Evolutionary conservation across 2,888 invertebrate genomes (phyloP), one percentile per base, ranked within the genome.

Genomic region (Apamea anceps): DNA sequence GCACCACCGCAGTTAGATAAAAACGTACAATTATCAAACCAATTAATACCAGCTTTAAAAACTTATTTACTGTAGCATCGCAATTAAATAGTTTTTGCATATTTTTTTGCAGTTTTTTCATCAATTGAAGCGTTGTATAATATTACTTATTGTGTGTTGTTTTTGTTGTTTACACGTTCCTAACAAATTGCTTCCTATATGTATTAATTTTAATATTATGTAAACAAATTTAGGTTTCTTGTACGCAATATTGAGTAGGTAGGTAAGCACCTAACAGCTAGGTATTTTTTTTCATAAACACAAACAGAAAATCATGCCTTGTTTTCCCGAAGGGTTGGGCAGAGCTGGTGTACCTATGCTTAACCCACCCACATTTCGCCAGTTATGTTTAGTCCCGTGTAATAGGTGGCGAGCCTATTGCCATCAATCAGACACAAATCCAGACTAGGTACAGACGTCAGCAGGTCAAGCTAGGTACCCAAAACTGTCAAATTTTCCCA

Each of bases 181-280:
- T 54, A 28, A 45, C 37, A 77, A 88, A 88, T 79, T 70, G 67
- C 79, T 84, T 88, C 87, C 84, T 81, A 15, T 32, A 15, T 15
- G 32, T 77, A n/a, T 66, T 25, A 5, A 15, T 60, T 80, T 71
- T 32, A 45, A n/a, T 60, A 25, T 66, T 85, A 66, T 12, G 66
- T 62, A 72, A 85, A 85, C 42, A 72, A 72, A 72, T 62, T 67
- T 32, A 45, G 32, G 48, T 62, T 54, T 48, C 13, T 28, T 78
- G 21, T 79, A 67, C 57, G 37, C 21, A 66, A 21, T 54, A 32
- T 57, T 7, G 18, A 21, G 15, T 63, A 77, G 6, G 13, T 45
- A 42, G 37, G 25, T 37, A n/a, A 51, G 15, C 32, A 72, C 6
- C 25, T 32, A 51, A 32, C 5, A 76, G 25, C 8, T 37, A 32